Evolutionary conservation across 2,888 invertebrate species (phyloP), one percentile per base, ranked within the genome.

Genomic region (Epinotia ramella): DNA sequence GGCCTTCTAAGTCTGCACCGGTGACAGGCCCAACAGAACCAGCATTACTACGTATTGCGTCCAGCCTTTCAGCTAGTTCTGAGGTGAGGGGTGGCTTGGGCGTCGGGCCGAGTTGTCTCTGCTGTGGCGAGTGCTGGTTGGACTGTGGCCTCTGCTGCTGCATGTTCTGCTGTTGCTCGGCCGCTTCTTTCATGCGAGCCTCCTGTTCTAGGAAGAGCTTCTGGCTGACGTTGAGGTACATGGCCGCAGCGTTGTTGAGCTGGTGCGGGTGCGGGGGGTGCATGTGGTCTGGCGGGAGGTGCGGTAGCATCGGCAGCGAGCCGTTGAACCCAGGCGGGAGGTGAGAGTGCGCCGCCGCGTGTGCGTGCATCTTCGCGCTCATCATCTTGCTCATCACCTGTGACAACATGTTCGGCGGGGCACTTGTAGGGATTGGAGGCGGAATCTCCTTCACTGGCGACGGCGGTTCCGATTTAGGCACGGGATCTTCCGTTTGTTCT

Each of bases 191-290:
- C 94, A 97, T 94, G 79, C 97, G 95, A 28, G 96, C 97, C 87
- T 97, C 97, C 88, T 97, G 96, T 89, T 97, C 97, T 91, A 97
- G 94, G 85, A 97, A 96, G 83, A 97, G 93, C 85, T 97, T 97
- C 84, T 97, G 97, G 83, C 96, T 96, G 65, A 96, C 96, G 80
- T 97, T 97, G 80, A 97, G 95, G 90, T 97, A 97, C 96, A 97
- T 97, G 28, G 96, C 96, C 16, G 95, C 95, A 33, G 96, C 96
- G 80, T 95, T 95, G 87, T 95, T 96, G 83, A 95, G 95, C 84
- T 93, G 96, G 88, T 95, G 96, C 62, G 91, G 94, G 83, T 94
- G 95, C 3, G 90, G 93, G 79, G 93, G 94, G 84, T 93, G 95
- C 90, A 94, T 92, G 87, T 95, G 95, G 84, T 95, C 94, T 7